Percentiles rank a stretch among this genome's conserved stretches.
Evolutionary conservation across 2,888 invertebrate genomes (phyloP).

Genomic region (Strigamia transsilvanica): DNA sequence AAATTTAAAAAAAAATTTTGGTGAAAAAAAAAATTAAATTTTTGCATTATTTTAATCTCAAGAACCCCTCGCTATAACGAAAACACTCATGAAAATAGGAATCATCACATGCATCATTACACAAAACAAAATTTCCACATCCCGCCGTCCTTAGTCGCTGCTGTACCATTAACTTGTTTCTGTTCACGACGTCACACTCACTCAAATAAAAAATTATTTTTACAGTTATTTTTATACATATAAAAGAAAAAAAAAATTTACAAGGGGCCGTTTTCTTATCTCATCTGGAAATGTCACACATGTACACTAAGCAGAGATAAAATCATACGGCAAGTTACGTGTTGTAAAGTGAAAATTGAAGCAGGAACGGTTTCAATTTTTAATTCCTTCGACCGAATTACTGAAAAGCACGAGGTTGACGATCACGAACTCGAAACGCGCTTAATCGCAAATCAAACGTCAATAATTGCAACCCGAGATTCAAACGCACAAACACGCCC

Average conservation of each 20-base stretch:
- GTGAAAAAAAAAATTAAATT: background rate
- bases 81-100: background rate
- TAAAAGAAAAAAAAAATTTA: background rate
- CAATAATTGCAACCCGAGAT: background rate
- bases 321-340: background rate
- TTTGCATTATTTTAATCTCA: background rate
- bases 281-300: background rate
- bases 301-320: background rate
- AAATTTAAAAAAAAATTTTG: background rate
- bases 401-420: too few species aligned
- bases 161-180: background rate
- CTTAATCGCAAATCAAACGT: background rate
- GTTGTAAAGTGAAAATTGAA: background rate
- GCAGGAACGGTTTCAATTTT: background rate
- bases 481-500: background rate
- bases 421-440: background rate
- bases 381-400: background rate
- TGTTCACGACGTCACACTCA: background rate
- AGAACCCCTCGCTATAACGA: background rate
- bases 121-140: constrained; percentile 2
- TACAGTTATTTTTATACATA: background rate
- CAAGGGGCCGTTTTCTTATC: background rate
- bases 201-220: background rate
- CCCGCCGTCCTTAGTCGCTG: constrained; percentile 25
- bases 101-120: background rate